Evolutionary conservation across 2,113 vertebrate genomes (phyloP).

Genomic region (Colaptes auratus): DNA sequence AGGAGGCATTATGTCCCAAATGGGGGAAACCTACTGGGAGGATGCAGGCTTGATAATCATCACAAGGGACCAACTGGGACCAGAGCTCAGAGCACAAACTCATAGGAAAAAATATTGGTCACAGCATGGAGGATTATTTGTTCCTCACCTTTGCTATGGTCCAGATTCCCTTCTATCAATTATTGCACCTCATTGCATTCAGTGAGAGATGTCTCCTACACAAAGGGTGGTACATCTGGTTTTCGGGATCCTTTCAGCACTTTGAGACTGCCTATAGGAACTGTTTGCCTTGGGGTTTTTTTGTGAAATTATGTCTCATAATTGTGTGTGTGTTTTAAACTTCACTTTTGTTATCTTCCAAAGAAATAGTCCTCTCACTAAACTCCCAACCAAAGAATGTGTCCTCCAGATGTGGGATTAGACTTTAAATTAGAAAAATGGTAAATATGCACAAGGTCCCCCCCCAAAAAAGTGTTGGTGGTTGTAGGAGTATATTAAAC

Average conservation of each 20-base stretch:
- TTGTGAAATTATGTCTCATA: neutral
- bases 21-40: neutral
- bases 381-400: neutral
- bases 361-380: neutral
- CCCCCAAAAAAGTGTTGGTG: neutral
- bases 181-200: neutral
- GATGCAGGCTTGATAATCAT: neutral
- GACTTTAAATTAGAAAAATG: neutral
- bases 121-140: neutral
- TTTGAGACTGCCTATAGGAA: neutral
- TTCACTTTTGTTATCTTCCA: neutral
- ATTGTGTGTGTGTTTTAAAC: neutral
- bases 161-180: neutral
- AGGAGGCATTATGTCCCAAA: neutral
- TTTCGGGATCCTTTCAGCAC: neutral
- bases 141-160: neutral
- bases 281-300: accelerated
- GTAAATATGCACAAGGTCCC: neutral
- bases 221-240: accelerated
- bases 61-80: neutral
- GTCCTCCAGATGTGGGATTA: neutral
- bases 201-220: neutral
- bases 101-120: neutral
- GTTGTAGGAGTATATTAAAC: neutral
- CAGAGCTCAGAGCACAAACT: neutral